phyloP scores from a whole-genome alignment of 2,797 vertebrate species.

The Rachycentron canadum region DNA sequence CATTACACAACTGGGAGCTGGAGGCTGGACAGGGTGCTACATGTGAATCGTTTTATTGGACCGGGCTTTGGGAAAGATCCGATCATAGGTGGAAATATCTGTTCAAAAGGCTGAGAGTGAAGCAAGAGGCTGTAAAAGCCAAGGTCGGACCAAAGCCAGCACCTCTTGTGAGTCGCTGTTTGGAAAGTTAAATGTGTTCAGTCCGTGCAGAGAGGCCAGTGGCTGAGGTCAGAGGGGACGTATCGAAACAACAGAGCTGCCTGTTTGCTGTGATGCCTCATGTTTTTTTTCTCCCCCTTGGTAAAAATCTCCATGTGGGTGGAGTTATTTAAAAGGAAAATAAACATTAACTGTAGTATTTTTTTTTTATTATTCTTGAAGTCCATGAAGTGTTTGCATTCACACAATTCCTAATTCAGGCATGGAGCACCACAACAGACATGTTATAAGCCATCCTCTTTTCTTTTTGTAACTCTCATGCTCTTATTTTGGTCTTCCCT shows the following conservation, averaged over 20 bases:
- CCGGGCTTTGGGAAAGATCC: slow-evolving; percentile 70
- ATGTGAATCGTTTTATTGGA: slow-evolving; percentile 70
- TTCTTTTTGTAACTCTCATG: neutral
- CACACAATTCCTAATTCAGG: neutral
- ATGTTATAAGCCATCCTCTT: neutral
- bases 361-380: slow-evolving; percentile 57
- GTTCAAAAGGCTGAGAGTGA: slow-evolving; percentile 60
- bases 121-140: slow-evolving; percentile 55
- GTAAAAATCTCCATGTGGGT: slow-evolving; percentile 52
- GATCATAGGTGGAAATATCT: slow-evolving; percentile 82
- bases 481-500: neutral
- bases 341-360: slow-evolving; percentile 55
- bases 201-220: slow-evolving; percentile 25
- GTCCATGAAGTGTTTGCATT: slow-evolving; percentile 15
- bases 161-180: slow-evolving; percentile 51
- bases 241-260: slow-evolving; percentile 55
- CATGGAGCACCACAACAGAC: neutral
- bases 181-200: slow-evolving; percentile 56
- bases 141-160: slow-evolving; percentile 51
- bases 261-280: slow-evolving; percentile 61
- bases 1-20: slow-evolving; percentile 55
- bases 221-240: slow-evolving; percentile 57
- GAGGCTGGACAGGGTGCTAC: slow-evolving; percentile 44
- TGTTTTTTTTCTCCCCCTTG: slow-evolving; percentile 8
- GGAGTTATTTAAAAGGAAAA: slow-evolving; percentile 62